Percentiles rank a stretch among this genome's conserved stretches.
Evolutionary conservation across 1,140 invertebrate genomes (phyloP).

Genomic region (Camponotus pennsylvanicus): DNA sequence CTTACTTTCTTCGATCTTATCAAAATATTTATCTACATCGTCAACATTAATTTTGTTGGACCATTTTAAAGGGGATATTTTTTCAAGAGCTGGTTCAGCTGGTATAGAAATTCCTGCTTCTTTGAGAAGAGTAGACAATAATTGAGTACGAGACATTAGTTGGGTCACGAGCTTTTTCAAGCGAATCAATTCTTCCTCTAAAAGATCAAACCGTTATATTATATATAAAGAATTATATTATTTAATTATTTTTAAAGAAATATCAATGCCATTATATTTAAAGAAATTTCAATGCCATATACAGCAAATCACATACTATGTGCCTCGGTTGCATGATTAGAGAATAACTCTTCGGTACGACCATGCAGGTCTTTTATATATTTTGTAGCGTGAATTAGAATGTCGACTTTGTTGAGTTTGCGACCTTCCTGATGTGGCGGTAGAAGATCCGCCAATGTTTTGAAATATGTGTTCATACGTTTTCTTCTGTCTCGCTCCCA

Average conservation of each 20-base stretch:
- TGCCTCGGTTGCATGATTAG: constrained; percentile 80
- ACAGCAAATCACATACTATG: constrained; percentile 66
- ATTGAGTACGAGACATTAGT: constrained; percentile 82
- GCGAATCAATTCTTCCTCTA: constrained; percentile 84
- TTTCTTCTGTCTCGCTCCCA: constrained; percentile 87
- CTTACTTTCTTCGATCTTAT: constrained; percentile 78
- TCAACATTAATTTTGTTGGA: constrained; percentile 85
- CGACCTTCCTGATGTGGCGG: constrained; percentile 86
- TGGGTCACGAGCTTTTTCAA: constrained; percentile 83
- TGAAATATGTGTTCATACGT: constrained; percentile 86
- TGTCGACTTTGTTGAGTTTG: constrained; percentile 86
- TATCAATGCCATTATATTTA: no score
- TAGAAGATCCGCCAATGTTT: constrained; percentile 84
- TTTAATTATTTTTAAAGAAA: no score
- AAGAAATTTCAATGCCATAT: no score
- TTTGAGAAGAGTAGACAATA: constrained; percentile 82
- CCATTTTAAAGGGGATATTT: constrained; percentile 85
- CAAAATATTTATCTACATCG: constrained; percentile 78
- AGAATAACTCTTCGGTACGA: constrained; percentile 83
- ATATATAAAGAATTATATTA: no score
- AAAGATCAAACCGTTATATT: constrained; percentile 49
- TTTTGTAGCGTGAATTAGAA: constrained; percentile 85
- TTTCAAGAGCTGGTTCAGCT: constrained; percentile 84
- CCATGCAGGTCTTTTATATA: constrained; percentile 86
- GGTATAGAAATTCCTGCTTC: constrained; percentile 85